These are phyloP conservation scores for Lacanobia wlatinum DNA, from an alignment of 2,888 invertebrate species.

Conservation along the genomic window DNA sequence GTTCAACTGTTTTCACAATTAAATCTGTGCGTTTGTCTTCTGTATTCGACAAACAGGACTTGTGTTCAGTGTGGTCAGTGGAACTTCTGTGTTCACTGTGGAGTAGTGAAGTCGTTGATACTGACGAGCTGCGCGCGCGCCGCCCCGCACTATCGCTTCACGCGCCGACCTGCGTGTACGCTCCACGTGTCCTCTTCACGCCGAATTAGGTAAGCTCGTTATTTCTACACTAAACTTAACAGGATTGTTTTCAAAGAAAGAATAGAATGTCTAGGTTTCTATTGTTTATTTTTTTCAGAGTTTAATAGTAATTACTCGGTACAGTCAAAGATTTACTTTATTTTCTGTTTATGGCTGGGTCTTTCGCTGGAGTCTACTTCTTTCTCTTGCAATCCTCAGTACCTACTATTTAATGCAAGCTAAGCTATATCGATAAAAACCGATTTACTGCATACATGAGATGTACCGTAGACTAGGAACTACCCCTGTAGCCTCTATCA, in stretches of 20 bases:
- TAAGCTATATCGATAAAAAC: background rate
- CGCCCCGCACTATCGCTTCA: conserved; percentile 45
- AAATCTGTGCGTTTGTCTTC: background rate
- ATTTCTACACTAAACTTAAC: background rate
- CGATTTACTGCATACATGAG: background rate
- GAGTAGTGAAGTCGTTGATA: conserved; percentile 28
- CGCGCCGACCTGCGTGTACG: conserved; percentile 50
- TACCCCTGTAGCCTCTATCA: background rate
- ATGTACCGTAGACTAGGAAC: background rate
- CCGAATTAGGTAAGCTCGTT: conserved; percentile 44
- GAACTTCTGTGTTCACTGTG: conserved; percentile 30
- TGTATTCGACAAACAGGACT: too few species aligned
- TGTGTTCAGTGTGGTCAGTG: background rate
- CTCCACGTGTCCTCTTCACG: conserved; percentile 5
- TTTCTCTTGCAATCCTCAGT: background rate
- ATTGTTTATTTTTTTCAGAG: background rate
- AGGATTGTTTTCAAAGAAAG: background rate
- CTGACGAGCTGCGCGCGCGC: conserved; percentile 12
- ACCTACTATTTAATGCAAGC: background rate
- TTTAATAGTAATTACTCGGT: background rate
- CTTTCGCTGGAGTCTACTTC: background rate
- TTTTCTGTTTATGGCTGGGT: too few species aligned
- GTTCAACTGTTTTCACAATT: background rate
- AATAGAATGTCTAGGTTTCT: background rate
- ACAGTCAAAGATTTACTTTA: background rate